These are phyloP conservation scores for Antigone vipio DNA, from an alignment of 2,113 vertebrate species.

Conservation along the genomic window DNA sequence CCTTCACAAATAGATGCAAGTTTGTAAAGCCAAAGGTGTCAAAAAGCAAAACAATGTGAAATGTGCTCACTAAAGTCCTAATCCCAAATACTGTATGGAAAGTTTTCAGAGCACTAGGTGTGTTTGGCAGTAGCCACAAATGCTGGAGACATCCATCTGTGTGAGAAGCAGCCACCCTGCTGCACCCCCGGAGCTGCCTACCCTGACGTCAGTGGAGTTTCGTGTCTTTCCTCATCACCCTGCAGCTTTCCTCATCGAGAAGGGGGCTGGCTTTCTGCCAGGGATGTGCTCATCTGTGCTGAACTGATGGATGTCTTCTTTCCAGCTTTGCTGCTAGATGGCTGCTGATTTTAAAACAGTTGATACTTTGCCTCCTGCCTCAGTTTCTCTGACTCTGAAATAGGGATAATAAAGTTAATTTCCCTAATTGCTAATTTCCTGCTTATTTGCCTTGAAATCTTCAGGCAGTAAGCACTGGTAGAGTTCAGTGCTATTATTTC, in stretches of 20 bases:
- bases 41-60: background rate
- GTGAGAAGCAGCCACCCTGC: background rate
- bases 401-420: background rate
- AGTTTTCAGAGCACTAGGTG: background rate
- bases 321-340: background rate
- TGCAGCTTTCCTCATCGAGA: rapidly evolving
- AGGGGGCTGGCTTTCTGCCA: background rate
- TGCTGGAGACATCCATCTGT: background rate
- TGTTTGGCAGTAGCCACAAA: background rate
- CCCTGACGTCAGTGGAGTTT: rapidly evolving
- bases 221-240: background rate
- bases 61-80: background rate
- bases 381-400: constrained; percentile 8
- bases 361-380: background rate
- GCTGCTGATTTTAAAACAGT: background rate
- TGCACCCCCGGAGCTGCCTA: background rate
- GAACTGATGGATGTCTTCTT: background rate
- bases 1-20: background rate
- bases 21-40: background rate
- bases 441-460: background rate
- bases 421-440: background rate
- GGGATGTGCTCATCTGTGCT: background rate
- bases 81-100: background rate
- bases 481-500: background rate
- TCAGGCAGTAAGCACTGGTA: background rate